Percentiles rank a stretch among this genome's conserved stretches.
These are phyloP conservation scores for Sorex araneus DNA, from an alignment of 2,113 vertebrate species.

Conservation along the genomic window DNA sequence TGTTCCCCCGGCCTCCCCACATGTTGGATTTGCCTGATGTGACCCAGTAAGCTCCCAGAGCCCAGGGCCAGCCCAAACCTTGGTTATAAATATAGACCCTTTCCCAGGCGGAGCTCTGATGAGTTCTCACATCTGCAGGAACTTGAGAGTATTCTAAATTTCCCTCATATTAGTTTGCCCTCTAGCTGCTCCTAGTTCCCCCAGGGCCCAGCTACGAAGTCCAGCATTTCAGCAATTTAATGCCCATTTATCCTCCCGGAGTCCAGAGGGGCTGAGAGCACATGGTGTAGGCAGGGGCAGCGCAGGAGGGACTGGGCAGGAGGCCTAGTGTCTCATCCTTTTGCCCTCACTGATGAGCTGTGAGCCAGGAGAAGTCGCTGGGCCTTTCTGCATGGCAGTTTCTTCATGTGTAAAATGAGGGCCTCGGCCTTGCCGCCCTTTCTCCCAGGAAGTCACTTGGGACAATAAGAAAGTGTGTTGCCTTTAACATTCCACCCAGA, in stretches of 20 bases:
- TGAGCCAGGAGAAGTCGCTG: rapidly evolving
- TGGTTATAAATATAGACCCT: neutral
- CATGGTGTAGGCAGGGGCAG: neutral
- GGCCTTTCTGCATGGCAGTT: neutral
- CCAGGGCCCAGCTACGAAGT: neutral
- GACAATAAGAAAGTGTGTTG: neutral
- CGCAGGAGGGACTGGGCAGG: rapidly evolving
- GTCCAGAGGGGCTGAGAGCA: neutral
- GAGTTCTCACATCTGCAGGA: neutral
- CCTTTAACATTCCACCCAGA: neutral
- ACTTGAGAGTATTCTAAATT: neutral
- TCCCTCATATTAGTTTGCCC: neutral
- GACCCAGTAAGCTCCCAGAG: neutral
- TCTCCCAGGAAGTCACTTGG: neutral
- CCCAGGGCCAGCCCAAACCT: neutral
- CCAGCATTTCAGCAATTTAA: neutral
- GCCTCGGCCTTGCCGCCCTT: neutral
- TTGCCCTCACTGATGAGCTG: neutral
- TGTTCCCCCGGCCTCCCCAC: neutral
- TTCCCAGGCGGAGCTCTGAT: neutral
- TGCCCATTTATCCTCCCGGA: neutral
- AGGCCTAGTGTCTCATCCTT: neutral
- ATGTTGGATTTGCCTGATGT: neutral
- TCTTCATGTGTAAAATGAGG: neutral
- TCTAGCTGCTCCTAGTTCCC: neutral